Evolutionary conservation across 2,888 invertebrate genomes (phyloP), one percentile per base, ranked within the genome.

Genomic region (Eretmocerus hayati): DNA sequence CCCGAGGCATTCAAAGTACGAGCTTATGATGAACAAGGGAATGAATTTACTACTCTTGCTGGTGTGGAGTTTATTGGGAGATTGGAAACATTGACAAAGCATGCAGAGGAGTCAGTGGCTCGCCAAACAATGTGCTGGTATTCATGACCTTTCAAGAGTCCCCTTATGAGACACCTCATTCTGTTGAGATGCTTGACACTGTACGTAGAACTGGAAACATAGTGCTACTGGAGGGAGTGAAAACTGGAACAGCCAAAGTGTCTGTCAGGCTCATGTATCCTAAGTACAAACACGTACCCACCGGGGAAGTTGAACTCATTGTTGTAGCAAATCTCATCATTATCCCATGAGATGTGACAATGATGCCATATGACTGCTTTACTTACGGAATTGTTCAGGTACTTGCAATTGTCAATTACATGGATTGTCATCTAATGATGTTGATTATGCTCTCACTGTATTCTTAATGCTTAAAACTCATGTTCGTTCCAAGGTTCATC

Each of bases 321-420:
- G 93, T 96, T 3, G 83, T 95, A 33, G 95, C 96, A 4, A 97
- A 97, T 75, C 80, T 97, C n/a, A 84, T 95, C 42, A 78, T 99
- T 20, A 85, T 86, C 54, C 97, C 97, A 2, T 83, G 87, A 0
- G 89, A 90, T 62, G 86, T 89, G 4, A 85, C 85, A 59, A 79
- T 96, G 39, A 79, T 93, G 60, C 80, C 81, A 11, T 85, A 86
- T 8, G 89, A 93, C 60, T 74, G 76, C n/a, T 77, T 90, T 9
- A 73, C 78, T 16, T 89, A 87, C 62, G 80, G 79, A 62, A 81
- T 89, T 54, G 77, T 84, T 59, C 83, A 85, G 64, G 80, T 85
- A 68, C 74, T 75, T 83, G 83, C 61, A 84, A 91, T 47, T 89
- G 91, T 18, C 79, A 91, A 56, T 81, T 85, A 62, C 93, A 93